Evolutionary conservation across 1,140 invertebrate species (phyloP), one percentile per base, ranked within the genome.

Genomic region (Chrysoperla carnea): DNA sequence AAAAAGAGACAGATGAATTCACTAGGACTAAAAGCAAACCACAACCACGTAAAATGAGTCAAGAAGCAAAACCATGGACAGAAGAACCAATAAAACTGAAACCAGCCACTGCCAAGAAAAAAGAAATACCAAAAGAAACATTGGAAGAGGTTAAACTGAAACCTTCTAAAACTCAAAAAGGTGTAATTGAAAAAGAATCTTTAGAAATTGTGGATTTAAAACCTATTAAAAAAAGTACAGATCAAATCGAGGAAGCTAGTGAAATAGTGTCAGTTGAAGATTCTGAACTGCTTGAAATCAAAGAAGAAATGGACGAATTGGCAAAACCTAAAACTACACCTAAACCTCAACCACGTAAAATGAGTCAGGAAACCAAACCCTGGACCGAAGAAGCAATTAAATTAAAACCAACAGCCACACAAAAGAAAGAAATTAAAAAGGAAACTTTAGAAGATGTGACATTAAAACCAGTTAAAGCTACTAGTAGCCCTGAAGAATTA

Each of bases 401-500:
- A 7, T 39, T 62, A 6, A 62, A 61, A 42, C 56, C 47, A 43
- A 37, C 52, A 0, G 49, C 43, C 36, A 50, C 50, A 4, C 50
- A 57, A 15, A 53, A 52, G 28, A 58, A 52, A 44, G 49, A 54
- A 38, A 39, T 52, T 17, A 42, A 39, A 1, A 53, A 53, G 29
- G 51, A 56, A 50, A 45, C 14, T 11, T 1, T 57, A 0, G 54
- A 56, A 33, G 50, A 54, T 35, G 42, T 52, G 11, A 41, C 29
- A 31, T 42, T 55, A 9, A 44, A 53, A 12, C 39, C 47, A 17
- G 45, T 50, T 11, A 66, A 63, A 40, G 59, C 60, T 13, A 72
- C 71, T 67, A 73, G 61, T 29, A 63, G 73, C 51, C 70, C 76
- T 57, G 59, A 55, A 12, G 36, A 41, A 45, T 38, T 23, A 39